Evolutionary conservation across 2,888 invertebrate genomes (phyloP).

Genomic region (Torymus texanus): DNA sequence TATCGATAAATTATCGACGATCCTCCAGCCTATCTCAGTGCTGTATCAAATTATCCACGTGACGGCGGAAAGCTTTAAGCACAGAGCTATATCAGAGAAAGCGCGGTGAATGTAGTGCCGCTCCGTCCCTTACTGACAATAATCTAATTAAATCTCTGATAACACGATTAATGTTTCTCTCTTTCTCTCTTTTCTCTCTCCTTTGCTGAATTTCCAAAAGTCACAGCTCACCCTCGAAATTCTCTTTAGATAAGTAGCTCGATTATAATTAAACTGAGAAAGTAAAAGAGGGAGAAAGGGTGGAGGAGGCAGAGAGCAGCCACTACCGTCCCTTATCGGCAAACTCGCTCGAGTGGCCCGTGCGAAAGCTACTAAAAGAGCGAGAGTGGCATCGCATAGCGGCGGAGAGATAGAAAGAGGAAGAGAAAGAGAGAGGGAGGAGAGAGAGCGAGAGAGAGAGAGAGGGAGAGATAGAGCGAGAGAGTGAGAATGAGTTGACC

Average conservation of each 20-base stretch:
- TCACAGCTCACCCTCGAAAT: slow-evolving; percentile 24
- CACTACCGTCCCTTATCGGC: slow-evolving; percentile 48
- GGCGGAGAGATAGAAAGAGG: background rate
- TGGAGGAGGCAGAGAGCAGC: background rate
- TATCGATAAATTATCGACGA: slow-evolving; percentile 41
- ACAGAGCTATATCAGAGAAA: slow-evolving; percentile 5
- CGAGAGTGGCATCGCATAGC: background rate
- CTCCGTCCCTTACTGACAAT: background rate
- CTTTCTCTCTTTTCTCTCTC: background rate
- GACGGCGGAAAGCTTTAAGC: slow-evolving; percentile 4
- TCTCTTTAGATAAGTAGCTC: slow-evolving; percentile 45
- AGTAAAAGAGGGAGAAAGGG: background rate
- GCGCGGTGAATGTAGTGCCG: background rate
- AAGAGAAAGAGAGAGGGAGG: background rate
- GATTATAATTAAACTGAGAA: slow-evolving; percentile 52
- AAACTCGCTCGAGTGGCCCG: slow-evolving; percentile 43
- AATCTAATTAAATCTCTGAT: slow-evolving; percentile 55
- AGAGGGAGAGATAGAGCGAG: too few species aligned
- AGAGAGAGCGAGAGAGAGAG: too few species aligned
- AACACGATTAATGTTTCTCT: slow-evolving; percentile 42
- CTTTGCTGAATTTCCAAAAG: slow-evolving; percentile 42
- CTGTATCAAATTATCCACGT: slow-evolving; percentile 46
- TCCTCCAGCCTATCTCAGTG: slow-evolving; percentile 29
- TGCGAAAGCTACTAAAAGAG: slow-evolving; percentile 3
- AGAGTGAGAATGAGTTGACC: too few species aligned